Evolutionary conservation across 92 coral and sea anemone genomes (phyloP).

Genomic region (Desmophyllum pertusum): DNA sequence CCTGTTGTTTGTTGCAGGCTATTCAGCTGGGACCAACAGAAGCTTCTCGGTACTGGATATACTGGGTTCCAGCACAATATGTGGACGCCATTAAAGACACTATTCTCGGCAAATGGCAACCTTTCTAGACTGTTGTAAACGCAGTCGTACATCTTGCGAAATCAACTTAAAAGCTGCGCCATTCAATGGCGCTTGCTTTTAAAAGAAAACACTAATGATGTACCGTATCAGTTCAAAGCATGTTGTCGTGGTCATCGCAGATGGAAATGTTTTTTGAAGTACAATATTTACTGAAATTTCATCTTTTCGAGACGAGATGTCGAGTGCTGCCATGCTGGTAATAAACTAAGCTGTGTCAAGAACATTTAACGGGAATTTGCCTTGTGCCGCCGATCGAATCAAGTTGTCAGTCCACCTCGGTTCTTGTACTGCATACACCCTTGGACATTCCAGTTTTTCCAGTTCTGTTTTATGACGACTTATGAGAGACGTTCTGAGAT

Average conservation of each 20-base stretch:
- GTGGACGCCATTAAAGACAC: slow-evolving; percentile 98
- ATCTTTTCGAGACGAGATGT: neutral
- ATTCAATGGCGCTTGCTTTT: neutral
- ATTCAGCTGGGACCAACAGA: slow-evolving; percentile 98
- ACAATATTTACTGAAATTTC: neutral
- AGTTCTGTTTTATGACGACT: neutral
- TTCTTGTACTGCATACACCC: neutral
- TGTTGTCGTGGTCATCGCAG: neutral
- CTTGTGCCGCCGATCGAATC: neutral
- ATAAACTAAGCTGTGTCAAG: neutral
- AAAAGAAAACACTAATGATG: neutral
- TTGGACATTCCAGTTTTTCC: neutral
- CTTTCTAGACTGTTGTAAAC: slow-evolving; percentile 56
- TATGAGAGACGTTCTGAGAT: neutral
- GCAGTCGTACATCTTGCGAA: neutral
- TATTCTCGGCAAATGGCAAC: slow-evolving; percentile 98
- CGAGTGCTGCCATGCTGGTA: neutral
- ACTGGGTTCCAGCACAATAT: slow-evolving; percentile 99
- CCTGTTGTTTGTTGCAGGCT: slow-evolving; percentile 64
- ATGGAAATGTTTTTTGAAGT: slow-evolving; percentile 2
- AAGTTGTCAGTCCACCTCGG: neutral
- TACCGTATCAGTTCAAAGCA: neutral
- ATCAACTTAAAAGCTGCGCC: neutral
- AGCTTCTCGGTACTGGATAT: slow-evolving; percentile 97
- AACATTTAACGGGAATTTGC: no score